Base-by-base conservation (phyloP, 2,888 invertebrate species). In the Ceraclea dissimilis region DNA sequence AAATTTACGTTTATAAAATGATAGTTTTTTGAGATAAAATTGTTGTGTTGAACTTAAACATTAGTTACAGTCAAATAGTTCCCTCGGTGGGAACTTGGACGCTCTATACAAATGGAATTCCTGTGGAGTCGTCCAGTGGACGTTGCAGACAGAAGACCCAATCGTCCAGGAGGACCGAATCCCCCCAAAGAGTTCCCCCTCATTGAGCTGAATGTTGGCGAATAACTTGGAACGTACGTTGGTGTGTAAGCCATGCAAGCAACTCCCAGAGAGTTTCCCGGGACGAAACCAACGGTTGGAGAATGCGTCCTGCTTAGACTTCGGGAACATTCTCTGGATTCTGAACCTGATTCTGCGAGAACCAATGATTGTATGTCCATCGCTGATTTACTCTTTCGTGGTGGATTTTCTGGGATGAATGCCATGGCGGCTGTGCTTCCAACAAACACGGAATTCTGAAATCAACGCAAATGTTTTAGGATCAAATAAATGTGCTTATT, bases 381-480 rank as follows among this genome's bases (percentile, higher is more conserved):
- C 1, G 91, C 92, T 34, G 90, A 90, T 64, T 90, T 87, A 4
- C 87, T 86, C 60, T 90, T 84, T 11, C 92, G 76, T 0, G 89
- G 87, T 0, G 86, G 82, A 63, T 82, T 82, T 58, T 80, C 81
- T 13, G 85, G 83, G 60, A 86, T 79, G 54, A 87, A 76, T 51
- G 85, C 82, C 70, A 82, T 82, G 63, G 81, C 79, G 1, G 82
- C 78, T 64, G 83, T 77, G 62, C 83, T 82, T 57, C 89, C 86
- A 31, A 91, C 90, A 73, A 93, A 92, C 16, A 93, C 91, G 2
- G 92, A 92, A 73, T 92, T 92, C 75, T 91, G 86, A 11, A 67
- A 68, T 8, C 56, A 52, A n/a, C n/a, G n/a, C n/a, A n/a, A n/a
- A n/a, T n/a, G n/a, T n/a, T n/a, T n/a, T n/a, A n/a, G n/a, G n/a